A percentile compares a stretch with the other conserved stretches of the same genome.
These are phyloP conservation scores for Belgica antarctica DNA, from an alignment of 2,888 invertebrate genomes.

Conservation along the genomic window DNA sequence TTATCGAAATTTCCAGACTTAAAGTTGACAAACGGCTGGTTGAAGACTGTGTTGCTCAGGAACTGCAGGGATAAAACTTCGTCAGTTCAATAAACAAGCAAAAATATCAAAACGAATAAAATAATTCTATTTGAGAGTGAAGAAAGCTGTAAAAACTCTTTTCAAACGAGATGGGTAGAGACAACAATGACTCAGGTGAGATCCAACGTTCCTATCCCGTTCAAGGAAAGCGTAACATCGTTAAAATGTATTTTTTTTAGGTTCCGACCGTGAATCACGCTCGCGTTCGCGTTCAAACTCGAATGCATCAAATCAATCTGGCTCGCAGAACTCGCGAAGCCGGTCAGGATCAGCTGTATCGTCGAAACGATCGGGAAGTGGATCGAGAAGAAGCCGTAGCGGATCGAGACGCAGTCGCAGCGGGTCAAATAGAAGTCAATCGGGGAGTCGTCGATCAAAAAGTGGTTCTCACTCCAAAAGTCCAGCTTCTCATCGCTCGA, in stretches of 20 bases:
- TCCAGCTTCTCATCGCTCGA: background rate
- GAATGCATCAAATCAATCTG: slow-evolving; percentile 13
- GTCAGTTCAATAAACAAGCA: too few relatives aligned
- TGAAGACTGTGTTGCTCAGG: too few relatives aligned
- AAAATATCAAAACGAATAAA: slow-evolving; percentile 1
- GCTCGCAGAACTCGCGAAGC: slow-evolving; percentile 4
- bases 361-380: background rate
- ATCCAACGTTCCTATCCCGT: background rate
- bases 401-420: slow-evolving; percentile 40
- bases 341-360: slow-evolving; percentile 44
- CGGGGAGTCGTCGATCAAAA: slow-evolving; percentile 48
- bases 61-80: too few relatives aligned
- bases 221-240: slow-evolving; percentile 3
- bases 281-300: slow-evolving; percentile 8
- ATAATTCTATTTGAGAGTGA: background rate
- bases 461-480: slow-evolving; percentile 32
- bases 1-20: too few relatives aligned
- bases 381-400: slow-evolving; percentile 32
- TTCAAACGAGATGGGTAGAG: slow-evolving; percentile 6
- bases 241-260: slow-evolving; percentile 4
- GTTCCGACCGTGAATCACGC: slow-evolving; percentile 22
- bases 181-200: slow-evolving; percentile 29
- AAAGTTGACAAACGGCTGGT: too few relatives aligned
- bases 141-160: background rate
- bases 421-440: slow-evolving; percentile 47